phyloP scores from a whole-genome alignment of 2,113 vertebrate genomes.

The Mustelus asterias region DNA sequence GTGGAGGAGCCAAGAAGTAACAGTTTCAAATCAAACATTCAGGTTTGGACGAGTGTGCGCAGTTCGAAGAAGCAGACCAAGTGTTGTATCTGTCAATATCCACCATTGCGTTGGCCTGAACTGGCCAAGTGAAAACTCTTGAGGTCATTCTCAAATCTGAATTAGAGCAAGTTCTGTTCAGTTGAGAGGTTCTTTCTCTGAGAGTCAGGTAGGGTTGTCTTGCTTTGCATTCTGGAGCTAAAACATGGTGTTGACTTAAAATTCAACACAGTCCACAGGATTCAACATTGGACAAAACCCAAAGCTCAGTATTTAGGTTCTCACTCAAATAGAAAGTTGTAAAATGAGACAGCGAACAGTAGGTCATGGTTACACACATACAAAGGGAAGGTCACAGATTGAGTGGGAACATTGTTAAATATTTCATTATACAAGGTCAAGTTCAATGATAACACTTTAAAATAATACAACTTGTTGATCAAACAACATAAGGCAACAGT shows the following conservation, averaged over 20 bases:
- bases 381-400: neutral
- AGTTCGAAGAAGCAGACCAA: neutral
- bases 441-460: neutral
- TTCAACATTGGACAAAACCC: neutral
- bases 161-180: neutral
- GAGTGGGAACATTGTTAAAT: neutral
- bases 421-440: neutral
- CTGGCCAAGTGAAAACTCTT: neutral
- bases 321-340: neutral
- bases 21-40: neutral
- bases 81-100: neutral
- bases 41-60: no score
- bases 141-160: neutral
- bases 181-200: neutral
- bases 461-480: neutral
- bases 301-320: neutral
- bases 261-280: neutral
- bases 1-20: neutral
- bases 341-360: neutral
- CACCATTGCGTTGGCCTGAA: neutral
- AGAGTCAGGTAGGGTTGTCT: neutral
- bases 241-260: neutral
- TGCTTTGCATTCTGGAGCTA: neutral
- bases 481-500: neutral
- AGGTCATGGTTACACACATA: neutral